Conservation (phyloP, 1,140 invertebrate species). For the Chironomus striatipennis region DNA sequence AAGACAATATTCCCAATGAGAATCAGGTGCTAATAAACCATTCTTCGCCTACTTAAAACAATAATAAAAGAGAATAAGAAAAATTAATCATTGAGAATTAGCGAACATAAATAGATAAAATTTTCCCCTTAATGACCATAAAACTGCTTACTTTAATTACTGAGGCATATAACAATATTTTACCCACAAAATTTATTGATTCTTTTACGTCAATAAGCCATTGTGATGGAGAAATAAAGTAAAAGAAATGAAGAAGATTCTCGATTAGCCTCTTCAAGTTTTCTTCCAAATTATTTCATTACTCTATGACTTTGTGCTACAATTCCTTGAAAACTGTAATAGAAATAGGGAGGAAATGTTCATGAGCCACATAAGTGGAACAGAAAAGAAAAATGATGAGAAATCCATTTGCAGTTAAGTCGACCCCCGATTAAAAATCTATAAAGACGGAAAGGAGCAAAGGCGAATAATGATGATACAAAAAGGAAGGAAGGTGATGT, state of each 20-base stretch:
- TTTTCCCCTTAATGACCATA: not conserved
- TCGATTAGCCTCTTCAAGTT: constrained; percentile 15
- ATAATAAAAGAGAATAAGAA: constrained; percentile 16
- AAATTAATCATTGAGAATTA: not conserved
- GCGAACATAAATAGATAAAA: not conserved
- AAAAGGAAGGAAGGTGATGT: not conserved
- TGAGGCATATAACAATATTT: constrained; percentile 11
- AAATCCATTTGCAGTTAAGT: not conserved
- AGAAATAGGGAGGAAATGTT: not conserved
- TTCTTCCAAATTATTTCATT: not conserved
- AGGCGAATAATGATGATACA: not conserved
- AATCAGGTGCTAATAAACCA: not conserved
- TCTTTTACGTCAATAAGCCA: not conserved
- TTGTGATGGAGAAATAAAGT: not conserved
- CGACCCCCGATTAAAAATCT: constrained; percentile 22
- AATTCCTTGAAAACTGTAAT: not conserved
- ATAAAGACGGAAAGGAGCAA: not conserved
- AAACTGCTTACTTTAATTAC: constrained; percentile 18
- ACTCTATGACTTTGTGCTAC: not conserved
- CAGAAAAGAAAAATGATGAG: too few relatives aligned
- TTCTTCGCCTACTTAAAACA: not conserved
- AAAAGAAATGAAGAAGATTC: not conserved
- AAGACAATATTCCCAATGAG: not conserved
- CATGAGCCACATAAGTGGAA: not conserved
- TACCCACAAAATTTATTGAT: constrained; percentile 6